Evolutionary conservation across 2,797 vertebrate genomes (phyloP), one percentile per base, ranked within the genome.

Genomic region (Mustela erminea): DNA sequence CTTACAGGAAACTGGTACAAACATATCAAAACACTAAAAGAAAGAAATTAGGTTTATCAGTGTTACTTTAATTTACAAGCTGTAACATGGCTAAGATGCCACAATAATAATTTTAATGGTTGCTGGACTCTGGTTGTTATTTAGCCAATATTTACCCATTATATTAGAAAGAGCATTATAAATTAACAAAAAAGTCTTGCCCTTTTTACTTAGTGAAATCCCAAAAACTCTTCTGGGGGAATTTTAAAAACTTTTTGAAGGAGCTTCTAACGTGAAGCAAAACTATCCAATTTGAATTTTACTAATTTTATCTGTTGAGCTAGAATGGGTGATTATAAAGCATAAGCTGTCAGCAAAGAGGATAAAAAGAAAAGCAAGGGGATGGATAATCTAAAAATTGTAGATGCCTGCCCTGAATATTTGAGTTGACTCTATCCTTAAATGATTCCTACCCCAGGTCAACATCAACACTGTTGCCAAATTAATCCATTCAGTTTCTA

Each of bases 121-220:
- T 78, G 23, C 54, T 90, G 85, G 43, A 84, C 88, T 77, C 62
- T n/a, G 25, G 8, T 62, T 80, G 49, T 49, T 93, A 27, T 85
- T 82, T 66, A 78, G 20, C 25, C 0, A 46, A 11, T 83, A 58
- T 4, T 41, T 77, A 86, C 1, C 68, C 60, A 7, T 60, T 83
- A 23, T 41, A 91, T 70, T 90, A 91, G 27, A 27, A 70, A 84
- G 8, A 74, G 18, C 41, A 46, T 90, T 84, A 70, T 54, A 90
- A 92, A 83, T 25, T 25, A 60, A 62, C 14, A 23, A 60, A 64
- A 32, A 82, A 43, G 32, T 68, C 35, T 81, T 87, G 70, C 38
- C 12, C 43, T 88, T 86, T 88, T 66, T 92, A 35, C 38, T 85
- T 82, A 56, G 43, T 95, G 60, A 91, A 91, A 78, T 74, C 32